Evolutionary conservation across 2,888 invertebrate genomes (phyloP).

Genomic region (Ypsolopha sequella): DNA sequence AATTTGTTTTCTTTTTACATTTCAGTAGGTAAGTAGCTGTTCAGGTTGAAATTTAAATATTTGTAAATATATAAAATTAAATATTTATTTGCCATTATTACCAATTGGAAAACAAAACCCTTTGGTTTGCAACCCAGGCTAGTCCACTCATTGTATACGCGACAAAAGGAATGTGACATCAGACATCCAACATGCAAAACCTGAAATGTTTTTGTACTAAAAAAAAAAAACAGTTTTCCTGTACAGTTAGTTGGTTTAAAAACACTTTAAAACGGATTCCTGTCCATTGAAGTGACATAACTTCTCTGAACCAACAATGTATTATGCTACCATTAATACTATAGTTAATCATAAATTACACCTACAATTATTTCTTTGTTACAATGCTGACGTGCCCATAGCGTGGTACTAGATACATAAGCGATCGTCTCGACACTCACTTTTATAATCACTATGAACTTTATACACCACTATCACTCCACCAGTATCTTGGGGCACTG

Average conservation of each 20-base stretch:
- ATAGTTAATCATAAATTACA: constrained; percentile 42
- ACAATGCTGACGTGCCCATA: constrained; percentile 21
- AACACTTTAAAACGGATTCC: constrained; percentile 6
- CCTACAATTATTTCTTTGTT: constrained; percentile 22
- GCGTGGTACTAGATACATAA: background rate
- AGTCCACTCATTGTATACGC: constrained; percentile 3
- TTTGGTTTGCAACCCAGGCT: constrained; percentile 59
- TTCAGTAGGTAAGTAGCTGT: background rate
- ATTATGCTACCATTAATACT: constrained; percentile 43
- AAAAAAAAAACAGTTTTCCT: background rate
- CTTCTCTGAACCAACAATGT: constrained; percentile 29
- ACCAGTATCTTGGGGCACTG: constrained; percentile 48
- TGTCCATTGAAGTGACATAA: constrained; percentile 26
- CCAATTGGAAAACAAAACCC: constrained; percentile 51
- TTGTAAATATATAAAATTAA: constrained; percentile 26
- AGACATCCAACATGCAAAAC: background rate
- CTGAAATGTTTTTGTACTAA: background rate
- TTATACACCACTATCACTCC: constrained; percentile 24
- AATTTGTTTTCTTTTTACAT: no score
- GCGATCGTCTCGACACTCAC: background rate
- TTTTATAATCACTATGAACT: background rate
- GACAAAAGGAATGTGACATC: background rate
- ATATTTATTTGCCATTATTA: constrained; percentile 32
- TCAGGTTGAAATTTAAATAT: background rate
- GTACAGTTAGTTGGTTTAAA: background rate